phyloP scores from a whole-genome alignment of 30 jellyfish, hydroid and myxozoan genomes.

The Chrysaora quinquecirrha region DNA sequence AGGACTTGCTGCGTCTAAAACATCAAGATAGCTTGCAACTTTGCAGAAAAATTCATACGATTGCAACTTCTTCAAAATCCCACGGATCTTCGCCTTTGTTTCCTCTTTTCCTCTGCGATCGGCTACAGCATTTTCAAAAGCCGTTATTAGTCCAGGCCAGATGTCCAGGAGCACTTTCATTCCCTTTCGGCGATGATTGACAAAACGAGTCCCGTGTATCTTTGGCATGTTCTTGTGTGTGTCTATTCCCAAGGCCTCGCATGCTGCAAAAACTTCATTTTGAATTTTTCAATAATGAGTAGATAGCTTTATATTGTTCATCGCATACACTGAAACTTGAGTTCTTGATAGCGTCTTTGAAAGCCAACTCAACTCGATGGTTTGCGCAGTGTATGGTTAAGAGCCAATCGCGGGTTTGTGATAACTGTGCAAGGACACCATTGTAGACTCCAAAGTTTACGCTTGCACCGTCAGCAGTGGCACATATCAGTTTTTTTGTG shows the following conservation, averaged over 20 bases:
- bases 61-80: slow-evolving; percentile 2
- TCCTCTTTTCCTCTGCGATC: not conserved
- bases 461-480: slow-evolving; percentile 77
- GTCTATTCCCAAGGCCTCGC: slow-evolving; percentile 40
- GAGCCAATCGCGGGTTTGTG: slow-evolving; percentile 37
- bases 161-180: slow-evolving; percentile 17
- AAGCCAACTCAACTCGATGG: slow-evolving; percentile 61
- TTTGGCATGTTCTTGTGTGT: slow-evolving; percentile 31
- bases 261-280: slow-evolving; percentile 40
- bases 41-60: slow-evolving; percentile 14
- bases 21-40: slow-evolving; percentile 17
- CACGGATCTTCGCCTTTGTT: slow-evolving; percentile 31
- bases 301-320: slow-evolving; percentile 29
- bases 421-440: too few relatives aligned
- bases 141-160: slow-evolving; percentile 50
- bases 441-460: slow-evolving; percentile 54
- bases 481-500: slow-evolving; percentile 23
- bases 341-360: slow-evolving; percentile 44
- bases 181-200: slow-evolving; percentile 43
- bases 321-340: slow-evolving; percentile 35
- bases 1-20: slow-evolving; percentile 19
- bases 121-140: slow-evolving; percentile 28
- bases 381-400: too few relatives aligned
- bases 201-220: slow-evolving; percentile 45
- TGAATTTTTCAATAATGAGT: slow-evolving; percentile 46